Base-by-base conservation (phyloP, 2,113 vertebrate genomes). In the Spilogale gracilis region DNA sequence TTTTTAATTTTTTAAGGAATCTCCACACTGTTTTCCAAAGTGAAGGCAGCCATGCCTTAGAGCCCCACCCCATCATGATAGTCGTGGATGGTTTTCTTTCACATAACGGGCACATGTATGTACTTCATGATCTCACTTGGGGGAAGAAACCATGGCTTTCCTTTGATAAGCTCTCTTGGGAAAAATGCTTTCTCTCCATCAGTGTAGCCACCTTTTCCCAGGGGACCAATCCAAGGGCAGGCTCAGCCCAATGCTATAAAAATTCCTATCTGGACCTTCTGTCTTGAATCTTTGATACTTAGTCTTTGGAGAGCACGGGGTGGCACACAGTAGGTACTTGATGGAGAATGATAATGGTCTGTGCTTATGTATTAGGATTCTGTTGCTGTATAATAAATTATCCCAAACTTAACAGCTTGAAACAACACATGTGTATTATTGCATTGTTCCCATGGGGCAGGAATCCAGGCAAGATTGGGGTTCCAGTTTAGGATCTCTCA, bases 61-160 rank as follows among this genome's bases (percentile, higher is more conserved):
- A 80, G 25, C 16, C 14, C 27, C 2, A 5, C 38, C 21, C 32
- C 10, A 23, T 61, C 43, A 27, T 50, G 60, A 71, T 60, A 76
- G 6, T 43, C 30, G 10, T 1, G 7, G 5, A 3, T 10, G 2
- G 1, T 10, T 60, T 25, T 38, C 54, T 93, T 48, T 38, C 45
- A 54, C 10, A 4, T 43, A 7, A 7, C 30, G 71, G 82, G 61
- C 25, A 45, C 73, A 23, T 32, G 0, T 7, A 0, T 0, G 3
- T 79, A 54, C 61, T 38, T 54, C 38, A 27, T 48, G 58, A 71
- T 11, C 74, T 90, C 65, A 17, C 17, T 69, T 91, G 30, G 17
- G 25, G 84, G 25, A 82, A 58, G 80, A 94, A 88, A 76, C n/a
- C 2, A 0, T 30, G 45, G 23, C 38, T 38, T 81, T 76, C 14